A percentile compares a stretch with the other conserved stretches of the same genome.
Conservation (phyloP, 2,888 invertebrate species). For the Cantharis flavilabris region DNA sequence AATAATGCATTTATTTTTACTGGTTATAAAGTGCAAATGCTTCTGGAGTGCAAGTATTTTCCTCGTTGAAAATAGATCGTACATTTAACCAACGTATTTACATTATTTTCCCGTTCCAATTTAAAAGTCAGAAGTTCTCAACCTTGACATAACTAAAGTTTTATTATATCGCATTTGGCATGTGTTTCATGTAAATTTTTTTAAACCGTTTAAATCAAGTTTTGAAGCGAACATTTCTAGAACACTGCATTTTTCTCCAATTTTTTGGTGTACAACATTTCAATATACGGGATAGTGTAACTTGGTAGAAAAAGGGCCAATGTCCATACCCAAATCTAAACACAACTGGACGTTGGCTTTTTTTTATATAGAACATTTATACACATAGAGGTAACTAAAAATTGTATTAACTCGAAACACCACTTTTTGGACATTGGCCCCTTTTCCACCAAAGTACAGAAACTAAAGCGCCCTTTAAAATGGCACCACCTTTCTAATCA, state of each 20-base stretch:
- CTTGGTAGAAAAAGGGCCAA: no score
- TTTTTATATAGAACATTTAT: no score
- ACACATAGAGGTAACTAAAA: no score
- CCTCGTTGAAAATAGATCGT: slow-evolving; percentile 16
- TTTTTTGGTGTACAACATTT: background rate
- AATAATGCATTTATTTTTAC: background rate
- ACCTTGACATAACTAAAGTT: background rate
- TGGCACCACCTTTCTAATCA: no score
- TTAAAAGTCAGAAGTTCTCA: background rate
- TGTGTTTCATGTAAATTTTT: background rate
- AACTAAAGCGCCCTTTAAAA: no score
- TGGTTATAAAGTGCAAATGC: background rate
- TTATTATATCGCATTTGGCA: background rate
- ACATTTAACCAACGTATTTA: background rate
- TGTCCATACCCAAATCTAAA: no score
- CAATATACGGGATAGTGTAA: no score
- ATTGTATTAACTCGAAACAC: no score
- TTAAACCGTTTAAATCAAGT: background rate
- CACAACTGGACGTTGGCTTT: no score
- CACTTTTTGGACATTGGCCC: no score
- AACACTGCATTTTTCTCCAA: background rate
- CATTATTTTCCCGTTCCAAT: background rate
- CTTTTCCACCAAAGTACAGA: no score
- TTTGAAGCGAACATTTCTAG: background rate
- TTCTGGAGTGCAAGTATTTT: slow-evolving; percentile 2